Percentiles rank a stretch among this genome's conserved stretches.
These are phyloP conservation scores for Sminthopsis crassicaudata DNA, from an alignment of 2,113 vertebrate genomes.

Conservation along the genomic window DNA sequence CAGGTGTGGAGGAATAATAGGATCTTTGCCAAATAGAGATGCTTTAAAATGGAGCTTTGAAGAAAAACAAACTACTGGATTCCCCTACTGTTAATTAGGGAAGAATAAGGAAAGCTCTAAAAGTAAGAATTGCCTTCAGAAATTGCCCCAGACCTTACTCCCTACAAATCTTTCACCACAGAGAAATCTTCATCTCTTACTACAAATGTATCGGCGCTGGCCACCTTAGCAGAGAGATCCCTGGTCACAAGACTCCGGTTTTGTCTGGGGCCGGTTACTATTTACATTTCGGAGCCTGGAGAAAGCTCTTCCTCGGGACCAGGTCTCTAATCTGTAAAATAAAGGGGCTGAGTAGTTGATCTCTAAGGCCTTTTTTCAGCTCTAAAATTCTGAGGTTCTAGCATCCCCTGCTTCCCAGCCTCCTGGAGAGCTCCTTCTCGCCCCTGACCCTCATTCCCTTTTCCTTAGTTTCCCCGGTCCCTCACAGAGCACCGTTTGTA, in stretches of 20 bases:
- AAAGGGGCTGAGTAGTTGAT: slow-evolving; percentile 30
- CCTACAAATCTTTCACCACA: background rate
- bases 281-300: background rate
- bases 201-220: background rate
- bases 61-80: background rate
- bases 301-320: background rate
- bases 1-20: background rate
- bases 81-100: background rate
- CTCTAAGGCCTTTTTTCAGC: slow-evolving; percentile 13
- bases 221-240: background rate
- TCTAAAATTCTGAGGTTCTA: background rate
- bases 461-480: background rate
- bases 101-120: background rate
- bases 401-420: background rate
- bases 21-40: background rate
- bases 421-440: background rate
- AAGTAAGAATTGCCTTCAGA: background rate
- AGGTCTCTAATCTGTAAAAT: background rate
- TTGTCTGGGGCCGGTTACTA: background rate
- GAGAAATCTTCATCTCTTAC: background rate
- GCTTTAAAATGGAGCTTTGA: background rate
- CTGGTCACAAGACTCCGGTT: background rate
- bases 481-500: background rate
- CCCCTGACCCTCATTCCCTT: too few species aligned
- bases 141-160: background rate